A percentile compares a stretch with the other conserved stretches of the same genome.
These are phyloP conservation scores for Drosophila pectinifera DNA, from an alignment of 1,140 invertebrate genomes.

Conservation along the genomic window DNA sequence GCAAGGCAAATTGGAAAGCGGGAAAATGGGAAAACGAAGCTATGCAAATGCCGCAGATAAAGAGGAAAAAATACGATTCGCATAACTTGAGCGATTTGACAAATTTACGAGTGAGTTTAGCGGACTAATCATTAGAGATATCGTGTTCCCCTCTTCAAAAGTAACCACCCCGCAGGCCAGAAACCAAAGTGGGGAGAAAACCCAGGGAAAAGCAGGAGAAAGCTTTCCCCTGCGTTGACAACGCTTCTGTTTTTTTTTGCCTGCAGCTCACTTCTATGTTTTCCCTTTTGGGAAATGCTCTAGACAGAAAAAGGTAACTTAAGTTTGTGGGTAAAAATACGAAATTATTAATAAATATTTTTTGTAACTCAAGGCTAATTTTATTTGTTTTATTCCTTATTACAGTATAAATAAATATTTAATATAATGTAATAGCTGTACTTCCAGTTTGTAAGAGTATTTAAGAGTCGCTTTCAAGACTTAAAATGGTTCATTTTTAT, in stretches of 20 bases:
- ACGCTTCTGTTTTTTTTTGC: too few species aligned
- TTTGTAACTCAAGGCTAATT: too few species aligned
- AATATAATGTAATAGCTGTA: too few species aligned
- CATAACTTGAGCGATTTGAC: constrained; percentile 77
- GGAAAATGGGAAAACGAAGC: constrained; percentile 2
- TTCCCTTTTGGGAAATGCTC: constrained; percentile 12
- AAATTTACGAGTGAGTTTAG: constrained; percentile 81
- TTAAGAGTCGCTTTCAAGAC: not conserved
- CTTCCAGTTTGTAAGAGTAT: constrained; percentile 10
- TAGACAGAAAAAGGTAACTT: not conserved
- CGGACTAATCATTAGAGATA: constrained; percentile 76
- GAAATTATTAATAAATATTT: too few species aligned
- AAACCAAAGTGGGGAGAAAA: constrained; percentile 31
- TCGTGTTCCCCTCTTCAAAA: constrained; percentile 24
- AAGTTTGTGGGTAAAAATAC: not conserved
- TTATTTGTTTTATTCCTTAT: not conserved
- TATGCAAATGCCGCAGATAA: constrained; percentile 66
- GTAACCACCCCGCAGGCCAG: constrained; percentile 50
- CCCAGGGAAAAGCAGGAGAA: constrained; percentile 11
- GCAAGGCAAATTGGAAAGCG: constrained; percentile 15
- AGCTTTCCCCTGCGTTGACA: constrained; percentile 31
- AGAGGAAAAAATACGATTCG: constrained; percentile 39
- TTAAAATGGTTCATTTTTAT: constrained; percentile 7
- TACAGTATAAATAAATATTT: too few species aligned
- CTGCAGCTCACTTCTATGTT: not conserved